Evolutionary conservation across 2,113 vertebrate genomes (phyloP), one percentile per base, ranked within the genome.

Genomic region (Myanophis thanlyinensis): DNA sequence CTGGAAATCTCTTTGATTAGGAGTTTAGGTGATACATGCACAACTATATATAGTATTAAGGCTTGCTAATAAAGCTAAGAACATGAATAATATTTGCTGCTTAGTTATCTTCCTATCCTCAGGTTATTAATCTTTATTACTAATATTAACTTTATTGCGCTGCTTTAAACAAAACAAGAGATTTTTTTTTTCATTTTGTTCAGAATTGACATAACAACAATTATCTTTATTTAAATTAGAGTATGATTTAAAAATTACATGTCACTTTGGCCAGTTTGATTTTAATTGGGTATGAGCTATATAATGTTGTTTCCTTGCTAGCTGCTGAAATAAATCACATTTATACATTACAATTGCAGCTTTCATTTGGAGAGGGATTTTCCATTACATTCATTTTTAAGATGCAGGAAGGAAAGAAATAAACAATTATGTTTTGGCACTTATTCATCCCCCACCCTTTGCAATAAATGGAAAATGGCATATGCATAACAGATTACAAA

Each of bases 1-100:
- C 94, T 93, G 94, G 92, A 94, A 93, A 52, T 0, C 23, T 18
- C 52, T 25, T 80, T 94, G 89, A 93, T 91, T 93, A 0, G 0
- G 92, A 30, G 92, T 46, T 96, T 93, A 56, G 89, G 95, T 93
- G 53, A 93, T 23, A 1, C 86, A 73, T 89, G 94, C 80, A 96
- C 96, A 96, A 96, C 96, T n/a, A 93, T 93, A 3, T 85, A n/a
- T 53, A 18, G 52, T 53, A 53, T 59, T 9, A 59, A 96, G 96
- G 96, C 97, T 96, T 40, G 51, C 80, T 94, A 89, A 94, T 93
- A 90, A 95, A 96, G 90, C 95, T 86, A 88, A 95, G 94, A 93
- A 20, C 54, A 59, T 94, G 95, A 97, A 96, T 94, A 96, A 95
- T 96, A 91, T 84, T 89, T 73, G 91, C 91, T 95, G 92, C 89